Evolutionary conservation across 2,888 invertebrate species (phyloP).

Genomic region (Phymatocera aterrima): DNA sequence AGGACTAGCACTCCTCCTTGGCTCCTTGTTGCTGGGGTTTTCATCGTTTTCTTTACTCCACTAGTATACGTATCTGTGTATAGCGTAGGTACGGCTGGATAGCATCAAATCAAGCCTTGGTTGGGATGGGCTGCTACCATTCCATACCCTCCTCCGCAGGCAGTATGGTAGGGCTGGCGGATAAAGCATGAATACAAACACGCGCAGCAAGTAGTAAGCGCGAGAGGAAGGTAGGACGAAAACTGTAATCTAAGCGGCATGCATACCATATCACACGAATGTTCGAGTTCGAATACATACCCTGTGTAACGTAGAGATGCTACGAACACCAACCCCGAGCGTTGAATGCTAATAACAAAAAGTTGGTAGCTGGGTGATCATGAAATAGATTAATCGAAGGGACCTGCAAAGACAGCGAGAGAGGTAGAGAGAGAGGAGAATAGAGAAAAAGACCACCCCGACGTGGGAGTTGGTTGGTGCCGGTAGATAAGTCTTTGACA

Average conservation of each 20-base stretch:
- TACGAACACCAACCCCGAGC: constrained; percentile 29
- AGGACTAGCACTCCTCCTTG: not conserved
- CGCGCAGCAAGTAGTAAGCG: not conserved
- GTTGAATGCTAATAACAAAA: constrained; percentile 64
- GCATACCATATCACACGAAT: constrained; percentile 29
- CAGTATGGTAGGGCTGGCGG: not conserved
- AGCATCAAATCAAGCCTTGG: constrained; percentile 36
- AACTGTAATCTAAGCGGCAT: constrained; percentile 29
- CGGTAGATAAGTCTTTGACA: constrained; percentile 7
- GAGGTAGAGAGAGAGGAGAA: not conserved
- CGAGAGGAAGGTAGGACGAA: not conserved
- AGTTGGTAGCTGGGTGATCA: constrained; percentile 55
- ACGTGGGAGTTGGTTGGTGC: not conserved
- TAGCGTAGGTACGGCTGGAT: not conserved
- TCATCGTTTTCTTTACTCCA: constrained; percentile 4
- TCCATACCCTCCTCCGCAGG: not conserved
- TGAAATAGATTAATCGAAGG: constrained; percentile 62
- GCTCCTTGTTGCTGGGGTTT: not conserved
- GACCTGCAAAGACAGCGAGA: not conserved
- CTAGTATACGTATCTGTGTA: not conserved
- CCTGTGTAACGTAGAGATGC: not conserved
- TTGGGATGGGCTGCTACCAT: constrained; percentile 9
- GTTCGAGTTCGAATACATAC: not conserved
- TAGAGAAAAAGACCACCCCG: not conserved
- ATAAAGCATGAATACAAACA: constrained; percentile 35